phyloP scores from a whole-genome alignment of 2,113 vertebrate species.

The Ceyx melanurus region DNA sequence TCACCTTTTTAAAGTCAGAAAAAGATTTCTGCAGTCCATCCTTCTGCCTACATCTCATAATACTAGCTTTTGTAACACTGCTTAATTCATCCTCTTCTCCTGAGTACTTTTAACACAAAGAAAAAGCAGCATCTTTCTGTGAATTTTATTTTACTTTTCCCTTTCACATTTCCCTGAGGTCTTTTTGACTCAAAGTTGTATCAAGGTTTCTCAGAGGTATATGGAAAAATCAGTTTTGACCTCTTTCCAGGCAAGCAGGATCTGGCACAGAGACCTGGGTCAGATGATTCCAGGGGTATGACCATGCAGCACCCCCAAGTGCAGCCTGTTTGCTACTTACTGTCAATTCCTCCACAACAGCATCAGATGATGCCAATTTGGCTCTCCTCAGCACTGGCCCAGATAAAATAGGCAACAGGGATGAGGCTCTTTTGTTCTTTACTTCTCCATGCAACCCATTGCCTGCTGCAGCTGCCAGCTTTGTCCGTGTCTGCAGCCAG shows the following conservation, averaged over 20 bases:
- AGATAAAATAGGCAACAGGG: background rate
- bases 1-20: background rate
- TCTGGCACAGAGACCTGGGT: background rate
- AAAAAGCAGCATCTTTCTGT: background rate
- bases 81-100: background rate
- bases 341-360: background rate
- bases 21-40: background rate
- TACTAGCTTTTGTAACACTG: background rate
- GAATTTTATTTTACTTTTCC: background rate
- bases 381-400: background rate
- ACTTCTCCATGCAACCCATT: background rate
- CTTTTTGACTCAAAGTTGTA: background rate
- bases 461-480: background rate
- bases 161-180: background rate
- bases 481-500: background rate
- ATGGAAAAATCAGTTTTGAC: background rate
- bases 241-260: background rate
- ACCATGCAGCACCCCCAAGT: rapidly evolving
- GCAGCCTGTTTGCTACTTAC: background rate
- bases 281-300: background rate
- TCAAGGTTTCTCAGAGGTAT: background rate
- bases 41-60: background rate
- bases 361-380: background rate
- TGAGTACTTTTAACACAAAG: background rate
- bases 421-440: background rate